Evolutionary conservation across 2,888 invertebrate species (phyloP), one percentile per base, ranked within the genome.

Genomic region (Habroteleia sp.): DNA sequence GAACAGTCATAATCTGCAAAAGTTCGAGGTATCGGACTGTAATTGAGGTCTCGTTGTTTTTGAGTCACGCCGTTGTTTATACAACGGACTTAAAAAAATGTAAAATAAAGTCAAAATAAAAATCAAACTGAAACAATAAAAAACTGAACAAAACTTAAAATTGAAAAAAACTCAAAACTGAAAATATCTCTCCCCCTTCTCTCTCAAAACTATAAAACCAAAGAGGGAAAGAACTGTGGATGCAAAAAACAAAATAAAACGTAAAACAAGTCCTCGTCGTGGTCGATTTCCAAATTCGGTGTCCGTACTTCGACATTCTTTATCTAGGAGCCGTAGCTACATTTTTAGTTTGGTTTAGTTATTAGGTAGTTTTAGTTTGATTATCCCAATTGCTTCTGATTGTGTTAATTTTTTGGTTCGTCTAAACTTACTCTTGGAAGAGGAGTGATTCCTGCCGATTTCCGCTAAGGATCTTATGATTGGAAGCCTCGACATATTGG

Each of bases 401-500:
- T 7, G n/a, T 25, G 13, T 65, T 10, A 23, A 13, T 8, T 35
- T 29, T 1, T 41, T 52, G 7, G 1, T 33, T 11, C n/a, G 5
- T 4, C 1, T 6, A 20, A 41, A 94, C 96, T 95, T 91, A 96
- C 97, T 97, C 93, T 96, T 97, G 78, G 95, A 95, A 7, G 97
- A 95, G 48, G 98, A 98, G 89, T 97, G 96, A 89, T 97, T 97
- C 77, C 94, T 92, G 79, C 97, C 97, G 83, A 99, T 99, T 87
- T 99, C 99, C 13, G 98, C 97, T 81, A 99, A 91, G 3, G 98
- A 98, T 74, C 99, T 91, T 78, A 97, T 97, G 54, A 97, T 93
- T 20, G 96, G 97, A 74, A 98, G 90, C 78, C 95, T 92, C 16
- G 94, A 93, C 91, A 94, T 93, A 84, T 94, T 93, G 79, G 91